phyloP scores from a whole-genome alignment of 2,113 vertebrate genomes.

The Rhegmatorhina hoffmannsi region DNA sequence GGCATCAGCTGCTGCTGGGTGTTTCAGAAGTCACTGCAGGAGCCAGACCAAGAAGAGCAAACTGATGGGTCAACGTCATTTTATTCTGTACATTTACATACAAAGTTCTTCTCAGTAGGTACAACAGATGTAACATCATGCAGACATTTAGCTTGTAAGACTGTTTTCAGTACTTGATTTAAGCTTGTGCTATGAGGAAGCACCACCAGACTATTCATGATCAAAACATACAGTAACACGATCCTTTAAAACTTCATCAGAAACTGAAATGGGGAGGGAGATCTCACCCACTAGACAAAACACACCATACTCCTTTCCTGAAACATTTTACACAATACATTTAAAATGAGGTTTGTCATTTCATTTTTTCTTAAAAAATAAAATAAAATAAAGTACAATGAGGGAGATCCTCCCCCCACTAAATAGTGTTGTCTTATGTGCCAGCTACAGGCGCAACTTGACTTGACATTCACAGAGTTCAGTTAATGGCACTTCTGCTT shows the following conservation, averaged over 20 bases:
- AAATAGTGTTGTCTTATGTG: conserved; percentile 49
- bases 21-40: not conserved
- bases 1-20: not conserved
- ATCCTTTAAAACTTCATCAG: conserved; percentile 68
- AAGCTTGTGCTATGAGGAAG: conserved; percentile 79
- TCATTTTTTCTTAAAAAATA: not conserved
- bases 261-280: conserved; percentile 51
- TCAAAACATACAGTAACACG: conserved; percentile 68
- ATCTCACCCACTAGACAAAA: conserved; percentile 65
- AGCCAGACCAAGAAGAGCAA: conserved; percentile 63
- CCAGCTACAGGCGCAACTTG: conserved; percentile 54
- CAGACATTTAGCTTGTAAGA: conserved; percentile 79
- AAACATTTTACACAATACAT: conserved; percentile 66
- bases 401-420: not conserved
- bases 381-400: not conserved
- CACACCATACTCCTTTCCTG: conserved; percentile 54
- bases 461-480: conserved; percentile 64
- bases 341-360: conserved; percentile 71
- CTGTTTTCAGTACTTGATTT: conserved; percentile 74
- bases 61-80: conserved; percentile 72
- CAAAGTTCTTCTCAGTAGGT: conserved; percentile 77
- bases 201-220: conserved; percentile 76
- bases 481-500: conserved; percentile 77
- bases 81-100: conserved; percentile 86
- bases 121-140: conserved; percentile 81